phyloP scores from a whole-genome alignment of 2,797 vertebrate genomes.

The Toxotes lorentzi region DNA sequence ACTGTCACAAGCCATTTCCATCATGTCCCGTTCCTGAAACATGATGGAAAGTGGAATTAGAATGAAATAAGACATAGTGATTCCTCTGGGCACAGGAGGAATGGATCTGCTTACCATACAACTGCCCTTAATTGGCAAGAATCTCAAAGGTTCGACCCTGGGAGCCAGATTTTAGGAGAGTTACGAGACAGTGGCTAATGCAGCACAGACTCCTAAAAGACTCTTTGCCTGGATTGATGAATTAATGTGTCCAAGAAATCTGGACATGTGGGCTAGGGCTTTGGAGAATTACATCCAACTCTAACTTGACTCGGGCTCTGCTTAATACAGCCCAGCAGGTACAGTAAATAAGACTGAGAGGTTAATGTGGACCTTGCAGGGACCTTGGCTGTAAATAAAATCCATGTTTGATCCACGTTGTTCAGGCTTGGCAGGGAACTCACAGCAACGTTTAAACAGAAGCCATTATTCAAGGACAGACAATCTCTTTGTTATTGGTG shows the following conservation, averaged over 20 bases:
- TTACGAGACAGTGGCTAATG: conserved; percentile 81
- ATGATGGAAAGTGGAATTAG: conserved; percentile 73
- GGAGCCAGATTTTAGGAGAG: conserved; percentile 71
- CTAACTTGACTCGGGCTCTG: conserved; percentile 51
- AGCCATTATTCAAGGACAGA: conserved; percentile 35
- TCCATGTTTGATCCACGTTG: conserved; percentile 40
- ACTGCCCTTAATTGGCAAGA: conserved; percentile 77
- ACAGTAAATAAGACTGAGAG: conserved; percentile 58
- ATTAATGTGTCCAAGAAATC: conserved; percentile 63
- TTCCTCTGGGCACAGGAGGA: conserved; percentile 59
- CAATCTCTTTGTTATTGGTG: conserved; percentile 12
- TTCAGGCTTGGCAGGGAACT: conserved; percentile 19
- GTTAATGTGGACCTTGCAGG: conserved; percentile 40
- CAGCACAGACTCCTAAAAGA: conserved; percentile 69
- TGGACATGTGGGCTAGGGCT: conserved; percentile 64
- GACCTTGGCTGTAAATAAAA: conserved; percentile 54
- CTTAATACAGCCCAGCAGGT: conserved; percentile 63
- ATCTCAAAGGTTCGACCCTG: conserved; percentile 71
- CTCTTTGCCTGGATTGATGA: conserved; percentile 61
- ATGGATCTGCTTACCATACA: conserved; percentile 72
- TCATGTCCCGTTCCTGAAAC: conserved; percentile 61
- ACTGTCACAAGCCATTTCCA: conserved; percentile 66
- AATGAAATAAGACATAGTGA: conserved; percentile 75
- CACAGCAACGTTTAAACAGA: conserved; percentile 17
- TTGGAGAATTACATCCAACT: conserved; percentile 53